A percentile compares a stretch with the other conserved stretches of the same genome.
These are phyloP conservation scores for Rhagoletis pomonella DNA, from an alignment of 1,140 invertebrate species.

Conservation along the genomic window DNA sequence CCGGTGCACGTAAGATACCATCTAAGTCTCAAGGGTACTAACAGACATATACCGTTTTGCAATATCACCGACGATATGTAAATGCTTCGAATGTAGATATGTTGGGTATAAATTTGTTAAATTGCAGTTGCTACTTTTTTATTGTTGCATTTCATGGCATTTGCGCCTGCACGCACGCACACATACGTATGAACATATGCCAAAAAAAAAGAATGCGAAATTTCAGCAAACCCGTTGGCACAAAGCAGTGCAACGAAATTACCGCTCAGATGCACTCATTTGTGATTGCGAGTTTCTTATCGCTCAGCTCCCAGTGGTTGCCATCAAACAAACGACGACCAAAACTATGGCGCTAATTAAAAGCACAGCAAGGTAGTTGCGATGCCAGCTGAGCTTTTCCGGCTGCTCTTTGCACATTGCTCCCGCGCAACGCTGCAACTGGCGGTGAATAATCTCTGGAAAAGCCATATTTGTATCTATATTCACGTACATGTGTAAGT, in stretches of 20 bases:
- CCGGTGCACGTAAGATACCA: too few relatives aligned
- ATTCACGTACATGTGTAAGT: not conserved
- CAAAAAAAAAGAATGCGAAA: not conserved
- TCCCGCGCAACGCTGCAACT: not conserved
- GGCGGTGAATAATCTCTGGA: conserved; percentile 1
- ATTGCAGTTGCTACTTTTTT: not conserved
- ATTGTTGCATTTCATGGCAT: not conserved
- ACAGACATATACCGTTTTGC: too few relatives aligned
- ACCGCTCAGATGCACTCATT: conserved; percentile 41
- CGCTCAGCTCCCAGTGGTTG: not conserved
- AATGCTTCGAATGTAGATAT: not conserved
- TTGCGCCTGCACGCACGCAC: not conserved
- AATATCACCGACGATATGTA: too few relatives aligned
- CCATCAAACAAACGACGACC: conserved; percentile 37
- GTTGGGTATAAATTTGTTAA: not conserved
- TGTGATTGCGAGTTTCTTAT: conserved; percentile 44
- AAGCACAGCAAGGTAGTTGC: not conserved
- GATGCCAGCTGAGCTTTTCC: not conserved
- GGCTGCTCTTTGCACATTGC: not conserved
- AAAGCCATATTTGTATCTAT: conserved; percentile 3
- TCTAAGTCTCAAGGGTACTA: too few relatives aligned
- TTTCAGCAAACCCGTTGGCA: not conserved
- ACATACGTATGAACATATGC: not conserved
- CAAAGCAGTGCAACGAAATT: not conserved
- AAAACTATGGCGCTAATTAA: conserved; percentile 38